phyloP scores from a whole-genome alignment of 2,113 vertebrate species.

The Plecturocebus donacophilus region DNA sequence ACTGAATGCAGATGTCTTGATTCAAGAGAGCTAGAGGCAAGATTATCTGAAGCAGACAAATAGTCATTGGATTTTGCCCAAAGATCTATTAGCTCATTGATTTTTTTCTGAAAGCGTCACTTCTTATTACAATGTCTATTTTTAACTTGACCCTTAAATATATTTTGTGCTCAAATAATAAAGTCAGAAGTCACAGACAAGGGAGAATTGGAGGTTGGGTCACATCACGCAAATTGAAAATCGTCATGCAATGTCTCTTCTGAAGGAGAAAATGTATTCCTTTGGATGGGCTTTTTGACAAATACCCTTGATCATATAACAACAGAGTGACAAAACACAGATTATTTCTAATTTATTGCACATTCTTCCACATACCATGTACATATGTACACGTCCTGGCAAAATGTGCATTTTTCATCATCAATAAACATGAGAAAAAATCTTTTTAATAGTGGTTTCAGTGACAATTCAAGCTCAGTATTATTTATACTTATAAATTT shows the following conservation, averaged over 20 bases:
- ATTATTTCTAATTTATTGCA: background rate
- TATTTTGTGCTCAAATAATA: conserved; percentile 41
- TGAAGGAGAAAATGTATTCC: background rate
- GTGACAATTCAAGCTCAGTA: conserved; percentile 12
- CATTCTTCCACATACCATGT: rapidly evolving
- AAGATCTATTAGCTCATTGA: conserved; percentile 20
- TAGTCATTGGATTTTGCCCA: background rate
- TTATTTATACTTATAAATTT: background rate
- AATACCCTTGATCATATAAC: background rate
- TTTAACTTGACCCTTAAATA: conserved; percentile 27
- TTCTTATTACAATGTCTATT: conserved; percentile 39
- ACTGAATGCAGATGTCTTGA: background rate
- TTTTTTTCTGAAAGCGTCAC: conserved; percentile 6
- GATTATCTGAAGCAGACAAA: background rate
- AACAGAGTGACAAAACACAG: background rate
- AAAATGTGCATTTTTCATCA: background rate
- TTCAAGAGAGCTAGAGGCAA: background rate
- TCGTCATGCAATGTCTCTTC: background rate
- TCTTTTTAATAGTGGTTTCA: background rate
- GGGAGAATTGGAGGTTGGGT: background rate
- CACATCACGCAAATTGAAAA: conserved; percentile 8
- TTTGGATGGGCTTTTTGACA: background rate
- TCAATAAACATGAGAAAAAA: background rate
- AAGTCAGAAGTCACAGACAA: conserved; percentile 23
- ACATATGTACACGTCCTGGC: rapidly evolving